These are phyloP conservation scores for Drosophila borealis DNA, from an alignment of 2,888 invertebrate genomes.

Conservation along the genomic window DNA sequence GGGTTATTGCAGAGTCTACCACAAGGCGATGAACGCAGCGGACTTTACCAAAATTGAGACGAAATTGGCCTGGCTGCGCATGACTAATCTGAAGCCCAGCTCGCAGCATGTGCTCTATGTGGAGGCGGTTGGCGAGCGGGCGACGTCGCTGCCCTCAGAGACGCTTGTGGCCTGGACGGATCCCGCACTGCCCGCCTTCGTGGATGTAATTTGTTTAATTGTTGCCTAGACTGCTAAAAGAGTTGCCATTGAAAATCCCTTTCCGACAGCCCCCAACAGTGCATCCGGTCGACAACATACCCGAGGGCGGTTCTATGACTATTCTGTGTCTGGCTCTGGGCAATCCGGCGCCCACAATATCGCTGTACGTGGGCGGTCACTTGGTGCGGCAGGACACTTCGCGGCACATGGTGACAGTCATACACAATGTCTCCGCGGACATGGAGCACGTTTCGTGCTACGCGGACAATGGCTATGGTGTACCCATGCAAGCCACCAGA, in stretches of 20 bases:
- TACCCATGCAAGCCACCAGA: constrained; percentile 93
- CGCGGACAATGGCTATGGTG: constrained; percentile 94
- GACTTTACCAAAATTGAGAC: constrained; percentile 88
- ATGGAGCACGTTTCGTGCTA: constrained; percentile 95
- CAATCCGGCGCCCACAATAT: constrained; percentile 93
- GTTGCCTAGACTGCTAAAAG: background rate
- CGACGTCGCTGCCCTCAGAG: constrained; percentile 91
- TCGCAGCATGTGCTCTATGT: constrained; percentile 93
- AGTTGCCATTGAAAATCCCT: constrained; percentile 1
- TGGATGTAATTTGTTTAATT: constrained; percentile 87
- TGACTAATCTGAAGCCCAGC: constrained; percentile 91
- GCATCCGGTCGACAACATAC: constrained; percentile 92
- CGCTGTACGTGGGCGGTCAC: constrained; percentile 90
- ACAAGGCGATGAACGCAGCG: constrained; percentile 88
- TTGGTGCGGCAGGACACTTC: constrained; percentile 93
- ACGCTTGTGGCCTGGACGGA: constrained; percentile 94
- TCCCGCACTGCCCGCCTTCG: constrained; percentile 94
- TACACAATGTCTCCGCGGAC: constrained; percentile 92
- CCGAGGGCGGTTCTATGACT: constrained; percentile 94
- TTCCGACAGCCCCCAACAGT: constrained; percentile 90
- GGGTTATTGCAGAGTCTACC: constrained; percentile 87
- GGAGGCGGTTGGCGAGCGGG: constrained; percentile 89
- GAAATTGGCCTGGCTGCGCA: constrained; percentile 89
- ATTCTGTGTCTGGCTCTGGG: constrained; percentile 94
- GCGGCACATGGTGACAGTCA: constrained; percentile 94